Evolutionary conservation across 1,140 invertebrate genomes (phyloP), one percentile per base, ranked within the genome.

Genomic region (Teleogryllus occipitalis): DNA sequence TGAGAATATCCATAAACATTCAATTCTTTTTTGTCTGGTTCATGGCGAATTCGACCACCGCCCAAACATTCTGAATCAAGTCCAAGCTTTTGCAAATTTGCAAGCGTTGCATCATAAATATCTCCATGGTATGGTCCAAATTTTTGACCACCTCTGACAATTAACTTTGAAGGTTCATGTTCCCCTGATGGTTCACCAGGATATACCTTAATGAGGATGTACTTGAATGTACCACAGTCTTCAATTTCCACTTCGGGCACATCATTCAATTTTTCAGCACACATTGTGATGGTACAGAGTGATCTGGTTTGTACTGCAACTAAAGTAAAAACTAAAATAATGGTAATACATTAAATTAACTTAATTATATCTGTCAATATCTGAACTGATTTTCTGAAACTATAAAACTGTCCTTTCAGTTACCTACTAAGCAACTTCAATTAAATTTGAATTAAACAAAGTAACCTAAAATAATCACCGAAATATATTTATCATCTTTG

Each of bases 1-100:
- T 93, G 83, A 49, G 95, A 97, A 85, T 96, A 96, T 78, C 95
- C 95, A 86, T 94, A 97, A 81, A 97, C 94, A 83, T 92, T 89
- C 76, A 97, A 90, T 77, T 88, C 90, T 84, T 95, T 96, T n/a
- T 89, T 87, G 6, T 87, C 87, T 1, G 92, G 84, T 73, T 95
- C 90, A 85, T 96, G 94, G 27, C 91, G 87, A 82, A 97, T 97
- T 82, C 95, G 88, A 21, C 96, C 96, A 80, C 96, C 96, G 10
- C 96, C 96, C 12, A 94, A 83, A 84, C 93, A 94, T 82, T 95
- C 91, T 82, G 90, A 89, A 78, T 92, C 90, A 78, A 94, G 82
- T 6, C 90, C 89, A 22, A 86, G 82, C 10, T 86, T 83, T 79
- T 89, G 86, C 54, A 92, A 82, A 49, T 87, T 83, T 8, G 85